These are phyloP conservation scores for Blennius ocellaris DNA, from an alignment of 2,113 vertebrate genomes.

Conservation along the genomic window DNA sequence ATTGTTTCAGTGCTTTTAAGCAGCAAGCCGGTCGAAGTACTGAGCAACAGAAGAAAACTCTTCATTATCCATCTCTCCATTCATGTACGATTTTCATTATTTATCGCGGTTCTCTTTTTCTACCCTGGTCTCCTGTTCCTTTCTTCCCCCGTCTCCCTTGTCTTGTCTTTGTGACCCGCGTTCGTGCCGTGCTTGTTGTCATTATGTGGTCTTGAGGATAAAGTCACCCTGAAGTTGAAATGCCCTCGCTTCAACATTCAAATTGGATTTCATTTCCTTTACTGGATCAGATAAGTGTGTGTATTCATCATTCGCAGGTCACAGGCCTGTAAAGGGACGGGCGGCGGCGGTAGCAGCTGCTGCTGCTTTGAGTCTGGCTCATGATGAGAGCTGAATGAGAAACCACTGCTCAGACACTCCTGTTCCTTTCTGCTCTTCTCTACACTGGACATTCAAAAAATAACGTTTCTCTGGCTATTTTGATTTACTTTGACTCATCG, in stretches of 20 bases:
- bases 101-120: not conserved
- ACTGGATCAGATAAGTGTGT: constrained; percentile 59
- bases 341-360: constrained; percentile 15
- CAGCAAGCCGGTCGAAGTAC: not conserved
- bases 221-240: constrained; percentile 58
- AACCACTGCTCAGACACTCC: constrained; percentile 32
- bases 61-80: not conserved
- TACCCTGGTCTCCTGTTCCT: not conserved
- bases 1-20: not conserved
- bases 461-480: constrained; percentile 24
- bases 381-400: constrained; percentile 51
- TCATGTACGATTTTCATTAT: constrained; percentile 7
- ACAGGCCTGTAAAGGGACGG: constrained; percentile 30
- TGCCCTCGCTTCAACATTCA: constrained; percentile 45
- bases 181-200: constrained; percentile 18
- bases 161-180: not conserved
- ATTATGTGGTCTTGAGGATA: not conserved
- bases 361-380: constrained; percentile 23
- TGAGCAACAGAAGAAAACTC: too few relatives aligned
- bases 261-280: constrained; percentile 45
- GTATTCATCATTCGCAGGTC: constrained; percentile 55
- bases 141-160: not conserved
- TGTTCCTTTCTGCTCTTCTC: constrained; percentile 23
- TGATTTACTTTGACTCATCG: constrained; percentile 27
- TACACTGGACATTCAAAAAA: constrained; percentile 3